Base-by-base conservation (phyloP, 2,888 invertebrate species). In the Villa cingulata region DNA sequence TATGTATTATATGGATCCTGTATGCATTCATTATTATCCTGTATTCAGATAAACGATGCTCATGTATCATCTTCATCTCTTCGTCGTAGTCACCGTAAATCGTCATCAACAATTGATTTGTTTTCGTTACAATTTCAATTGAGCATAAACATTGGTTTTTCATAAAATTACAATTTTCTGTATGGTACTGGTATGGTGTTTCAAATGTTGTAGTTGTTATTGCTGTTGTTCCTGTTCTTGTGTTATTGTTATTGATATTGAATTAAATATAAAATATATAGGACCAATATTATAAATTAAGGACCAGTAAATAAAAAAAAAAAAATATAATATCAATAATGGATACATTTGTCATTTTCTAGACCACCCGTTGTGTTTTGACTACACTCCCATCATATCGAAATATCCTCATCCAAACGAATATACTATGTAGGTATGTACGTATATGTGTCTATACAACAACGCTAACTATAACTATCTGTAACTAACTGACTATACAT, bases 111-210 rank as follows among this genome's bases (percentile, higher is more conserved):
- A 50, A 53, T 53, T 53, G 52, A 50, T 53, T 50, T 53, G 52
- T 51, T 53, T 53, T 51, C 52, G 50, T 50, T 53, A 53, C 50
- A 53, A 41, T 50, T 53, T 49, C 52, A 53, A 53, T 53, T 53
- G 52, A 49, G 45, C 41, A 43, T 49, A 48, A 53, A 48, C 48
- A 44, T 41, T 19, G 39, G 43, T 45, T 41, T 4, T 41, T 37
- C 32, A 29, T 37, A 18, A 23, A 27, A 34, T 34, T 34, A 34
- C 34, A 12, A 4, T 34, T 14, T 6, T n/a, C n/a, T n/a, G n/a
- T n/a, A n/a, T n/a, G n/a, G n/a, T n/a, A n/a, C n/a, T n/a, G n/a
- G n/a, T n/a, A n/a, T n/a, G n/a, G n/a, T n/a, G n/a, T n/a, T n/a
- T n/a, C n/a, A n/a, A n/a, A n/a, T n/a, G n/a, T n/a, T n/a, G n/a